A percentile compares a stretch with the other conserved stretches of the same genome.
These are phyloP conservation scores for Arvicanthis niloticus DNA, from an alignment of 2,113 vertebrate genomes.

Conservation along the genomic window DNA sequence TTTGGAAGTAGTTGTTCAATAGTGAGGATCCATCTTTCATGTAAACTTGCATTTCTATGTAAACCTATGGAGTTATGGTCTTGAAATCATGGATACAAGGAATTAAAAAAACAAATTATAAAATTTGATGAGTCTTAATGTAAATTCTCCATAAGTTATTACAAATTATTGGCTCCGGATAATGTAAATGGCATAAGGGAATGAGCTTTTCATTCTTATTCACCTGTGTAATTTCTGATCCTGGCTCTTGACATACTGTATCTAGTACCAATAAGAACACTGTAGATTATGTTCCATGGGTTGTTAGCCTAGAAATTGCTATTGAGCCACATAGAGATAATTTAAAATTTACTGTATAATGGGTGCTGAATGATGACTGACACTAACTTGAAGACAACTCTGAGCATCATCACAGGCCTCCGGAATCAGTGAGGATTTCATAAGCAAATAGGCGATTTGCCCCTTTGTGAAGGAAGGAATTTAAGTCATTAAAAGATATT, in stretches of 20 bases:
- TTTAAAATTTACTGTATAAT: background rate
- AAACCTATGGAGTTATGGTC: background rate
- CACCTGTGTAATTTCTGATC: background rate
- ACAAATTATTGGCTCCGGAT: background rate
- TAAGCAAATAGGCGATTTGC: background rate
- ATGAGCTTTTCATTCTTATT: background rate
- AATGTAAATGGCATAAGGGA: no score
- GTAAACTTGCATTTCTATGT: background rate
- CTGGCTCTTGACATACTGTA: background rate
- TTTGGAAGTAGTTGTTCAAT: background rate
- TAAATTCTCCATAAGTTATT: background rate
- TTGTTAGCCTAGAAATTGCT: background rate
- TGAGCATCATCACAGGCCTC: background rate
- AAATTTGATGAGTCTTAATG: rapidly evolving
- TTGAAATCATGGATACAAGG: background rate
- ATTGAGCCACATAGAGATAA: background rate
- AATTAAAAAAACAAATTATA: background rate
- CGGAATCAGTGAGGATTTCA: background rate
- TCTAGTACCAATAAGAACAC: background rate
- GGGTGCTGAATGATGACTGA: background rate
- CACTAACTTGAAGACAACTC: background rate
- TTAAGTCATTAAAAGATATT: background rate
- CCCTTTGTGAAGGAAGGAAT: background rate
- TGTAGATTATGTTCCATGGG: background rate
- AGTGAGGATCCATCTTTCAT: background rate